Evolutionary conservation across 1,140 invertebrate species (phyloP).

Genomic region (Sarcophaga peregrina): DNA sequence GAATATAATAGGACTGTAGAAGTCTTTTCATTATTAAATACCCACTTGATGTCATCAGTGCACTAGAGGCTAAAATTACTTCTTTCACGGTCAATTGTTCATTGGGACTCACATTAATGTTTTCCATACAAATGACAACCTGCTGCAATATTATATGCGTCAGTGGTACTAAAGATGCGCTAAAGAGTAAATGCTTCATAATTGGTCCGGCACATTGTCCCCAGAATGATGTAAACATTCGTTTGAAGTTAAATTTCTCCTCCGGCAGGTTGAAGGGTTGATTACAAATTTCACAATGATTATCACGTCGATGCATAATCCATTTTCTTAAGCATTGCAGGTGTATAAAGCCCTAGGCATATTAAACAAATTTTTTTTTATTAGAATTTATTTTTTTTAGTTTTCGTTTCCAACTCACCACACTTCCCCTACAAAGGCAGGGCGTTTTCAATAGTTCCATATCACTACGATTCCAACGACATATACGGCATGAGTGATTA

Average conservation of each 20-base stretch:
- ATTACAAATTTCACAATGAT: slow-evolving; percentile 60
- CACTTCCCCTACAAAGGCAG: slow-evolving; percentile 61
- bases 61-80: slow-evolving; percentile 59
- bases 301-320: slow-evolving; percentile 59
- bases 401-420: slow-evolving; percentile 52
- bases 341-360: slow-evolving; percentile 56
- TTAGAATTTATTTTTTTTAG: background rate
- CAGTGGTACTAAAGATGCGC: slow-evolving; percentile 57
- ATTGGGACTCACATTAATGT: slow-evolving; percentile 56
- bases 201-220: slow-evolving; percentile 56
- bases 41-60: slow-evolving; percentile 58
- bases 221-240: slow-evolving; percentile 57
- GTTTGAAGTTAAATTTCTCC: slow-evolving; percentile 55
- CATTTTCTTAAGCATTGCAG: slow-evolving; percentile 60
- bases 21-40: background rate
- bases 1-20: background rate
- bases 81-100: slow-evolving; percentile 57
- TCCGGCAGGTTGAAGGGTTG: slow-evolving; percentile 51
- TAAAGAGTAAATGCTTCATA: slow-evolving; percentile 57
- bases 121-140: slow-evolving; percentile 63
- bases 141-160: slow-evolving; percentile 58
- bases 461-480: slow-evolving; percentile 59
- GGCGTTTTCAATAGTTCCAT: slow-evolving; percentile 59
- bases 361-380: background rate
- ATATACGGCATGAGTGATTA: slow-evolving; percentile 61